Percentiles rank a stretch among this genome's conserved stretches.
These are phyloP conservation scores for Sphecodes monilicornis DNA, from an alignment of 2,888 invertebrate species.

Conservation along the genomic window DNA sequence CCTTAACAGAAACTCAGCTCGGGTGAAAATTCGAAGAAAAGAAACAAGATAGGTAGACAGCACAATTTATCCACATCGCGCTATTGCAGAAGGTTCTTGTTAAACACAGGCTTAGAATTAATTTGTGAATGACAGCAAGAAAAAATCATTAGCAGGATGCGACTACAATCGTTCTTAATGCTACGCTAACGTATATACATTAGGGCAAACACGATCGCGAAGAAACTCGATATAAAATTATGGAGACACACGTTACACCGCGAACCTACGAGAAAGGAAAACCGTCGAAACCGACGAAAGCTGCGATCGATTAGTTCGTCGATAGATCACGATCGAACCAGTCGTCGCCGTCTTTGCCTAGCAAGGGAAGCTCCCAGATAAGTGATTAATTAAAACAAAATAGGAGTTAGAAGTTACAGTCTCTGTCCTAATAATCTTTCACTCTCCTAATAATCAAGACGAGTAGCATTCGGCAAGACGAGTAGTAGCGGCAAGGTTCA, in stretches of 20 bases:
- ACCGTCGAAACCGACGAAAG: conserved; percentile 25
- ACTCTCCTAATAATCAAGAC: not conserved
- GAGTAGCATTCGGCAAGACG: not conserved
- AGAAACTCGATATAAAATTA: conserved; percentile 41
- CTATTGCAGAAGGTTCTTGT: conserved; percentile 26
- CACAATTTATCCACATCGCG: not conserved
- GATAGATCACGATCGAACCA: not conserved
- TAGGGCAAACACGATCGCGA: conserved; percentile 58
- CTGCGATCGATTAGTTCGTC: conserved; percentile 5
- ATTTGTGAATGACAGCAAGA: conserved; percentile 30
- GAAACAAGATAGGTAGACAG: conserved; percentile 1
- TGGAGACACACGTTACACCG: conserved; percentile 42
- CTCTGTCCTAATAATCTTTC: not conserved
- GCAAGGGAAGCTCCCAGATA: not conserved
- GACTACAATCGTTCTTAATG: conserved; percentile 57
- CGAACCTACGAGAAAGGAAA: conserved; percentile 17
- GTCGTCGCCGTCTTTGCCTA: not conserved
- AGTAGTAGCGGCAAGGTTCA: too few species aligned
- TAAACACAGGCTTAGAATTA: conserved; percentile 18
- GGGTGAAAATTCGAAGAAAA: not conserved
- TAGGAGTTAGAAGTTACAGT: not conserved
- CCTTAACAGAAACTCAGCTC: conserved; percentile 6
- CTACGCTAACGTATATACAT: conserved; percentile 79
- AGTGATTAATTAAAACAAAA: not conserved
- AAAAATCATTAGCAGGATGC: conserved; percentile 36